Percentiles rank a stretch among this genome's conserved stretches.
These are phyloP conservation scores for Leptopilina drosophilae DNA, from an alignment of 2,888 invertebrate species.

Conservation along the genomic window DNA sequence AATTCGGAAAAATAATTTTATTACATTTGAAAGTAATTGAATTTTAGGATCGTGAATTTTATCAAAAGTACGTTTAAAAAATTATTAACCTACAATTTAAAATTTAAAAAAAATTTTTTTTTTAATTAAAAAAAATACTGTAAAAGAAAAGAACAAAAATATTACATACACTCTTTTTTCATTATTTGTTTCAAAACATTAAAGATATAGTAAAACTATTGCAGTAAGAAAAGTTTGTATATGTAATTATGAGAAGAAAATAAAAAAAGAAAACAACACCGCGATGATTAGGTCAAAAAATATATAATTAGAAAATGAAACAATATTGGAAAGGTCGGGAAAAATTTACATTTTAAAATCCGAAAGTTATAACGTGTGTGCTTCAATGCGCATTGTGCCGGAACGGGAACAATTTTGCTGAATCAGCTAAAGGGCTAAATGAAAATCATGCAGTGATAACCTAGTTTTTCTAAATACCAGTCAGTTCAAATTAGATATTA, in stretches of 20 bases:
- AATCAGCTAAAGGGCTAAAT: constrained; percentile 16
- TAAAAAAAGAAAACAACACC: background rate
- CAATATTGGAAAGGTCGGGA: background rate
- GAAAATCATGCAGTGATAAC: constrained; percentile 9
- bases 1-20: no score
- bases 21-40: no score
- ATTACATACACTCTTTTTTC: no score
- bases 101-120: no score
- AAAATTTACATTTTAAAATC: constrained; percentile 1
- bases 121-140: no score
- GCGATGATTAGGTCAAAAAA: background rate
- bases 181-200: no score
- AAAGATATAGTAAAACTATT: no score
- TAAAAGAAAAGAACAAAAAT: no score
- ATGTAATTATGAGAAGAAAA: background rate
- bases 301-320: background rate
- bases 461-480: background rate
- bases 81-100: no score
- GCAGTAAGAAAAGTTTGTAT: no score
- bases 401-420: constrained; percentile 4
- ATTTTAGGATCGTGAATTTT: no score
- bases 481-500: background rate
- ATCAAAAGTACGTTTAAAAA: no score
- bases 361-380: background rate
- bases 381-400: background rate